These are phyloP conservation scores for Conger conger DNA, from an alignment of 2,113 vertebrate species.

Conservation along the genomic window DNA sequence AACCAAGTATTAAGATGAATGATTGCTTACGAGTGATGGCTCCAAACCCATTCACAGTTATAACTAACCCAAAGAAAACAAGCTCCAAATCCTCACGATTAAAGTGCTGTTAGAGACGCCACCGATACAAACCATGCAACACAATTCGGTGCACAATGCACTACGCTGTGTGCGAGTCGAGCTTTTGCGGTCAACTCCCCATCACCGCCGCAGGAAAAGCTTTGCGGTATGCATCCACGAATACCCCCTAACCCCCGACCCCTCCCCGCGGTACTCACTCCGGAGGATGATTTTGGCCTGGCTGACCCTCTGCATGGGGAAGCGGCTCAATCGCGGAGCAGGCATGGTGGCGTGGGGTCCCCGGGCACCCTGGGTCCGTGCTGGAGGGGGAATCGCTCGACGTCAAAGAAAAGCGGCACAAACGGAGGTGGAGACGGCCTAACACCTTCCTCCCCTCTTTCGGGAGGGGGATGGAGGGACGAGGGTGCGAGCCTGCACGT, in stretches of 20 bases:
- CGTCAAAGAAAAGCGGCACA: too few species aligned
- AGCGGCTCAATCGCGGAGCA: slow-evolving; percentile 40
- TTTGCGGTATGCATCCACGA: not conserved
- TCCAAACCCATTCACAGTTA: not conserved
- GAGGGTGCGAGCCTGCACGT: not conserved
- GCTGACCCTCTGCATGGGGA: slow-evolving; percentile 60
- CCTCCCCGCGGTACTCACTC: slow-evolving; percentile 57
- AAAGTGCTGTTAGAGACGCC: not conserved
- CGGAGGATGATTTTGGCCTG: slow-evolving; percentile 60
- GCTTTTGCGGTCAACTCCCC: too few species aligned
- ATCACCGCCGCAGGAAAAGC: too few species aligned
- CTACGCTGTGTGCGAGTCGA: too few species aligned
- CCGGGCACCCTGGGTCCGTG: not conserved
- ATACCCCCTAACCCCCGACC: not conserved
- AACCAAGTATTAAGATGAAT: not conserved
- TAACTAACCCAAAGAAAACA: not conserved
- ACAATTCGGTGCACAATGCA: not conserved
- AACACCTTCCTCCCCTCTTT: not conserved
- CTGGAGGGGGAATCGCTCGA: not conserved
- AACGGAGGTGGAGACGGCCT: not conserved
- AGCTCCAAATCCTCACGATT: not conserved
- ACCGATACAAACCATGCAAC: not conserved
- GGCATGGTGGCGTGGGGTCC: slow-evolving; percentile 50
- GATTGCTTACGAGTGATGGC: not conserved
- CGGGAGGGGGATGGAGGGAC: not conserved